These are phyloP conservation scores for Volucella inflata DNA, from an alignment of 2,888 invertebrate genomes.

Conservation along the genomic window DNA sequence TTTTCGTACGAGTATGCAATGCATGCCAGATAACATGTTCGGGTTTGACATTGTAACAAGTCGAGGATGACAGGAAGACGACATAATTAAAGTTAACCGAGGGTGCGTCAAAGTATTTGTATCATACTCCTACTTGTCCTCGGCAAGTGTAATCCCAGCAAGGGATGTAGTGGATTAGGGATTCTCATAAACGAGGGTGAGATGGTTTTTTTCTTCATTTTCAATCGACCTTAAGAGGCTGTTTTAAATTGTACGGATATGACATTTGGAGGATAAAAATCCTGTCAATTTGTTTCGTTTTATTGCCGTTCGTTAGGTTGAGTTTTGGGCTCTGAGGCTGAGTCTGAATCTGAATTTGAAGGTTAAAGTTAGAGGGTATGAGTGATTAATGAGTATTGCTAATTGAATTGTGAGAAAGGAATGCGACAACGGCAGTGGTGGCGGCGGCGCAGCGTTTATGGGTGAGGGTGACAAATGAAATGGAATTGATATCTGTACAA, in stretches of 20 bases:
- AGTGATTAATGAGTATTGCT: slow-evolving; percentile 73
- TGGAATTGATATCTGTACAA: slow-evolving; percentile 59
- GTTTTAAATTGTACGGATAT: slow-evolving; percentile 27
- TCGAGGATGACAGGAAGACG: slow-evolving; percentile 61
- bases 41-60: slow-evolving; percentile 24
- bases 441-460: slow-evolving; percentile 15
- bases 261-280: slow-evolving; percentile 41
- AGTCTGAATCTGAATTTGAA: slow-evolving; percentile 2
- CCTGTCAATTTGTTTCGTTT: slow-evolving; percentile 68
- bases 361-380: slow-evolving; percentile 41
- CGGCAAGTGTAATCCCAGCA: slow-evolving; percentile 28
- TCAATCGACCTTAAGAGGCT: background rate
- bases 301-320: slow-evolving; percentile 43
- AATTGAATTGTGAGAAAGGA: slow-evolving; percentile 71
- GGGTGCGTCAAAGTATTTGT: slow-evolving; percentile 31
- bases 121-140: no score
- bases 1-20: slow-evolving; percentile 11
- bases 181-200: slow-evolving; percentile 35
- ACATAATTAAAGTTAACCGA: slow-evolving; percentile 58
- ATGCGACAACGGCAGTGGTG: slow-evolving; percentile 11
- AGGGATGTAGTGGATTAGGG: slow-evolving; percentile 29
- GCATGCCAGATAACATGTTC: slow-evolving; percentile 10
- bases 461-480: slow-evolving; percentile 49
- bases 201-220: slow-evolving; percentile 7
- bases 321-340: background rate